Conservation (phyloP, 2,113 vertebrate genomes). For the Motacilla tschutschensis region DNA sequence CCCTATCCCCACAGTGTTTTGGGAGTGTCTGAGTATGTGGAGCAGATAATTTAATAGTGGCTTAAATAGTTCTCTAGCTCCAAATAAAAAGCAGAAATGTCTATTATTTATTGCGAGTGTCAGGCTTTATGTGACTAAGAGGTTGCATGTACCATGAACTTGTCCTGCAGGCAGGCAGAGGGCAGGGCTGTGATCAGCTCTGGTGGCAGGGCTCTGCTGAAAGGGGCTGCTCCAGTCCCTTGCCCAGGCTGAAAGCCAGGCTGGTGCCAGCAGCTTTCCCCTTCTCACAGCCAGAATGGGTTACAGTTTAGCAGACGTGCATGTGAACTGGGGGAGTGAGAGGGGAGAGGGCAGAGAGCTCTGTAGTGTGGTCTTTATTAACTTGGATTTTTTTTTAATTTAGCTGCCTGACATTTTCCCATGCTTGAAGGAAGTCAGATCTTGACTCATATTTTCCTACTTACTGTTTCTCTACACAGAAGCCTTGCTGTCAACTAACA, state of each 20-base stretch:
- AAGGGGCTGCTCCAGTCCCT: not conserved
- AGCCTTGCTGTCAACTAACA: not conserved
- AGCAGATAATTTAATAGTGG: not conserved
- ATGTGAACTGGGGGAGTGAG: not conserved
- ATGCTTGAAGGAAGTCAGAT: constrained; percentile 18
- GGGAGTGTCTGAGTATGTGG: not conserved
- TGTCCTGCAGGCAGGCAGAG: not conserved
- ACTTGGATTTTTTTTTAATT: not conserved
- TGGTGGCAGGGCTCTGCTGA: not conserved
- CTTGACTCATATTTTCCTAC: constrained; percentile 31
- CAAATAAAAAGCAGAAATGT: not conserved
- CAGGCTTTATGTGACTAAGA: not conserved
- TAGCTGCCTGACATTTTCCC: constrained; percentile 39
- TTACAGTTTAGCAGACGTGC: not conserved
- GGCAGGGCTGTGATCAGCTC: not conserved
- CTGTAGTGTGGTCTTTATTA: not conserved
- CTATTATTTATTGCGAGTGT: not conserved
- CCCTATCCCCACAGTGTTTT: not conserved
- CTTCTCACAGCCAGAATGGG: not conserved
- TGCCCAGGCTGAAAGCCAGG: not conserved
- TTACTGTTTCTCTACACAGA: not conserved
- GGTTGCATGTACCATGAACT: not conserved
- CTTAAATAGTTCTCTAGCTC: not conserved
- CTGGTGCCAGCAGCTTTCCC: not conserved
- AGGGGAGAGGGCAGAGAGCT: not conserved